Conservation (phyloP, 2,888 invertebrate genomes). For the Aporophyla nigra region DNA sequence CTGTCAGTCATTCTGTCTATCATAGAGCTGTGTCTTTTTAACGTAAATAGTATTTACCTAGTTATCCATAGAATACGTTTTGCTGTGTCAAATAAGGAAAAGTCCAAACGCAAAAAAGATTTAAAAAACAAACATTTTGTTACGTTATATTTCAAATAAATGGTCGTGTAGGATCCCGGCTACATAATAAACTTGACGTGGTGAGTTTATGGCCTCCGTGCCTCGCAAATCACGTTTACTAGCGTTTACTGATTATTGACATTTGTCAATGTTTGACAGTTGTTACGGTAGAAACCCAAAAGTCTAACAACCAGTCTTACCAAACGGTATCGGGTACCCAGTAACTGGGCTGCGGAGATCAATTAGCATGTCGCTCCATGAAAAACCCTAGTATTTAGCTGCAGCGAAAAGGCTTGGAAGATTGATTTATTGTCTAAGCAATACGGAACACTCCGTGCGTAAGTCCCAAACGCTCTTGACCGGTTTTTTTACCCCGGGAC, state of each 20-base stretch:
- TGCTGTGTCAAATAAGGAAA: neutral
- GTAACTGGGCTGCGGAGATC: neutral
- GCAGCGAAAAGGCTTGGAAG: neutral
- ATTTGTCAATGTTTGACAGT: neutral
- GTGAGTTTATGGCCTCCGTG: neutral
- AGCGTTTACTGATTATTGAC: neutral
- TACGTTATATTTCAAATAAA: neutral
- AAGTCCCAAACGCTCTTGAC: neutral
- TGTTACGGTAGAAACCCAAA: neutral
- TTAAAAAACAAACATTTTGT: neutral
- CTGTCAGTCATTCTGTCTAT: too few relatives aligned
- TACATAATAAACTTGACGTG: neutral
- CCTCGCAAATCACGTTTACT: neutral
- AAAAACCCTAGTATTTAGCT: neutral
- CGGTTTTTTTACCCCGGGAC: constrained; percentile 37
- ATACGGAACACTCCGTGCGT: neutral
- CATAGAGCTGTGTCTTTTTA: neutral
- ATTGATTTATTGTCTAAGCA: neutral
- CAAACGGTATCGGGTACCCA: neutral
- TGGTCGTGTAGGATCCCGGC: neutral
- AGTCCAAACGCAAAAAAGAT: neutral
- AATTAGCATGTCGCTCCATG: neutral
- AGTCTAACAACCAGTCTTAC: neutral
- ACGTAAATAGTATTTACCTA: neutral
- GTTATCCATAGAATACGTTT: neutral